phyloP scores from a whole-genome alignment of 1,140 invertebrate genomes.

The Branchinecta lynchi region DNA sequence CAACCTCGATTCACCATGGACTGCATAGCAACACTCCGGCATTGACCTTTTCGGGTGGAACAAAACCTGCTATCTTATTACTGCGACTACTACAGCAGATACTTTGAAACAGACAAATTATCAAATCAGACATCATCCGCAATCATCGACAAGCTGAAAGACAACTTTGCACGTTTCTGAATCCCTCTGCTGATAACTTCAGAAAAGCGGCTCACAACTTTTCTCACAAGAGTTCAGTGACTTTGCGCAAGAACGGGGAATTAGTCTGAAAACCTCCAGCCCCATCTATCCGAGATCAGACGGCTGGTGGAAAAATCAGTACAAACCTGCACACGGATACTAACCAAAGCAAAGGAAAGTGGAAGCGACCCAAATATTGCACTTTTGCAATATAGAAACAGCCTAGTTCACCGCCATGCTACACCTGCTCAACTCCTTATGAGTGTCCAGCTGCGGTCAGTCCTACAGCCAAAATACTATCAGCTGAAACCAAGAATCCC shows the following conservation, averaged over 20 bases:
- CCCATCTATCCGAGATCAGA: no score
- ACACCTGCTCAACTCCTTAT: not conserved
- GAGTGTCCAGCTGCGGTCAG: not conserved
- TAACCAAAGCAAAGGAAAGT: conserved; percentile 4
- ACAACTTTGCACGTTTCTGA: not conserved
- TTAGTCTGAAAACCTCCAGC: no score
- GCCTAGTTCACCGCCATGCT: not conserved
- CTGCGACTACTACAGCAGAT: conserved; percentile 5
- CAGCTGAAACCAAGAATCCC: no score
- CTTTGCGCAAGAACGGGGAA: no score
- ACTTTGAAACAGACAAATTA: conserved; percentile 7
- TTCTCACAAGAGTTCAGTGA: no score
- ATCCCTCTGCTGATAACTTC: conserved; percentile 5
- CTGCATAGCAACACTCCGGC: not conserved
- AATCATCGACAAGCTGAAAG: conserved; percentile 9
- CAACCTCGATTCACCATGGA: no score
- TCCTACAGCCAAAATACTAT: not conserved
- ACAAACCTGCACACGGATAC: no score
- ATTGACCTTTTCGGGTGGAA: conserved; percentile 5
- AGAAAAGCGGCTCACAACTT: not conserved
- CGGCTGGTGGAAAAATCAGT: no score
- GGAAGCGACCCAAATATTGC: not conserved
- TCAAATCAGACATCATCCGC: conserved; percentile 4
- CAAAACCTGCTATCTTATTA: conserved; percentile 6
- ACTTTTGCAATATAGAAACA: conserved; percentile 10